phyloP scores from a whole-genome alignment of 2,797 vertebrate species.

The Sciurus carolinensis region DNA sequence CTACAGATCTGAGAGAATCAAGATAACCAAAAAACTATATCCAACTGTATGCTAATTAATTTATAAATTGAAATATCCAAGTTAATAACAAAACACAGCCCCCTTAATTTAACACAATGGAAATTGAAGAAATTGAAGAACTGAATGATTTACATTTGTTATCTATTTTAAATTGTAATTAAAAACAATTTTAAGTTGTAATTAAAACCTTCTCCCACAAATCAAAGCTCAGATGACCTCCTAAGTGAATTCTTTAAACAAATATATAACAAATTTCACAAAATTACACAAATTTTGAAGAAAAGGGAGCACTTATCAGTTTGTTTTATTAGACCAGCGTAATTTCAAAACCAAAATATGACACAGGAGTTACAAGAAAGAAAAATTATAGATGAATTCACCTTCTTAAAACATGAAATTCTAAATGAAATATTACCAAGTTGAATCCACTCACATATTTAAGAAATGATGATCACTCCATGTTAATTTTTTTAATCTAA shows the following conservation, averaged over 20 bases:
- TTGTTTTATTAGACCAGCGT: not conserved
- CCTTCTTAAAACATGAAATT: not conserved
- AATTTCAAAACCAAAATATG: not conserved
- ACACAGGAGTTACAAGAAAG: not conserved
- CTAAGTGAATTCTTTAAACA: not conserved
- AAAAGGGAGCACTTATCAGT: not conserved
- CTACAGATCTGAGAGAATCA: not conserved
- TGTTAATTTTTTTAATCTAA: not conserved
- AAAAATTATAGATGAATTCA: not conserved
- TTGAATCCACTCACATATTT: not conserved
- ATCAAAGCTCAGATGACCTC: not conserved
- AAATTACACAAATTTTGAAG: not conserved
- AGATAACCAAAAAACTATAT: not conserved
- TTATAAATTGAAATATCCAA: not conserved
- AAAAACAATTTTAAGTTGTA: not conserved
- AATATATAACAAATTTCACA: not conserved
- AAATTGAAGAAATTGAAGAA: not conserved
- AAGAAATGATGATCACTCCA: not conserved
- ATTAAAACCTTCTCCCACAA: not conserved
- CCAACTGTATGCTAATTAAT: not conserved
- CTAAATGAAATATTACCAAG: not conserved
- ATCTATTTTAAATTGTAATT: not conserved
- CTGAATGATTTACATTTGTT: not conserved
- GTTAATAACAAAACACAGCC: not conserved
- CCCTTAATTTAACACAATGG: not conserved